Conservation (phyloP, 2,797 vertebrate genomes). For the Amphiprion clarkii region DNA sequence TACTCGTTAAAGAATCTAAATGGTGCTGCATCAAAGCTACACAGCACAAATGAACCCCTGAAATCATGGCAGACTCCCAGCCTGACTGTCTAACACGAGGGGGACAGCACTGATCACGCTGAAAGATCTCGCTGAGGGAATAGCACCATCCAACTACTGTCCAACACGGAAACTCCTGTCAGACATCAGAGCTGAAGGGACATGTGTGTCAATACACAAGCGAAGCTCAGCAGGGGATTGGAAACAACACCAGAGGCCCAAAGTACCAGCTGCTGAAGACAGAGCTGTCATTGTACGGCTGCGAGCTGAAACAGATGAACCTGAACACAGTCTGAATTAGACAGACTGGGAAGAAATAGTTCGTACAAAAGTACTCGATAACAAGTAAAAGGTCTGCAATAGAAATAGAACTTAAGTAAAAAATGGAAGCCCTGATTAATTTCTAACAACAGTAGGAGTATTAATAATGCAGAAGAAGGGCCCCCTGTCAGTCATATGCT, state of each 20-base stretch:
- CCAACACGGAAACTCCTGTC: conserved; percentile 50
- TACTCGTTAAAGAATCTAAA: conserved; percentile 36
- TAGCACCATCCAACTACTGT: conserved; percentile 27
- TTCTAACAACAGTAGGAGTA: not conserved
- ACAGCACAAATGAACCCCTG: conserved; percentile 41
- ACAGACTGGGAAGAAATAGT: conserved; percentile 6
- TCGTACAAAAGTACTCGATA: conserved; percentile 5
- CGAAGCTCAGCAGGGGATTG: conserved; percentile 42
- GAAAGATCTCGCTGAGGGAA: conserved; percentile 40
- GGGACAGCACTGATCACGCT: conserved; percentile 32
- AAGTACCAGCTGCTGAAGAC: conserved; percentile 37
- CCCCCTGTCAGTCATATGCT: not conserved
- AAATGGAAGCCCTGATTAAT: not conserved
- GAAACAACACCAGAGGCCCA: conserved; percentile 53
- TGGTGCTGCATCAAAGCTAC: conserved; percentile 17
- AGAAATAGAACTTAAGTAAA: not conserved
- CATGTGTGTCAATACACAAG: conserved; percentile 49
- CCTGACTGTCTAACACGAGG: conserved; percentile 34
- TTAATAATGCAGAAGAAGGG: not conserved
- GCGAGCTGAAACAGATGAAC: conserved; percentile 36
- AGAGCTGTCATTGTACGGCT: conserved; percentile 49
- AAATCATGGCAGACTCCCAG: conserved; percentile 27
- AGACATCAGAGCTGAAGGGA: conserved; percentile 60
- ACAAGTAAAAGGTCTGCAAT: not conserved
- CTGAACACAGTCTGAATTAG: conserved; percentile 23